phyloP scores from a whole-genome alignment of 2,888 invertebrate genomes.

The Polymixis lichenea region DNA sequence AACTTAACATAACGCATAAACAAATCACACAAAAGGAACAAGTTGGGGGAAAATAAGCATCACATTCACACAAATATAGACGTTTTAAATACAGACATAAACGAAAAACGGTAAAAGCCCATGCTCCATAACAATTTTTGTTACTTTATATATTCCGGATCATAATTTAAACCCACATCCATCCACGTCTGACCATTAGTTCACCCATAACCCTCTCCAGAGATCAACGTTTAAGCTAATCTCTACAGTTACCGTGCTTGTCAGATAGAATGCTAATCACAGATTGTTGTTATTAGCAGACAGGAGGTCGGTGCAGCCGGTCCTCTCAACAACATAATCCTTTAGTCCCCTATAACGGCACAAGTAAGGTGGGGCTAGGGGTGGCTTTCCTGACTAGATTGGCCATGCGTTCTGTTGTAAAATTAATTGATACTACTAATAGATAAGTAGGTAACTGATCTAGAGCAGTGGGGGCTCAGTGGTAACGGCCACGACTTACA shows the following conservation, averaged over 20 bases:
- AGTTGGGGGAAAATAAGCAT: too few species aligned
- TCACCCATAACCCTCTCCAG: neutral
- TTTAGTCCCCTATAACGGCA: conserved; percentile 19
- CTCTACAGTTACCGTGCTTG: neutral
- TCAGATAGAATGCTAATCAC: conserved; percentile 31
- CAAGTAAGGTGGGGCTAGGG: neutral
- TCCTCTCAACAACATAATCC: conserved; percentile 31
- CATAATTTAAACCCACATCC: neutral
- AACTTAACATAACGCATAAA: too few species aligned
- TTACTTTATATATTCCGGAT: neutral
- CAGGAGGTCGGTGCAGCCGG: conserved; percentile 14
- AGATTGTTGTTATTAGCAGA: conserved; percentile 20
- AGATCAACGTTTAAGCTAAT: conserved; percentile 4
- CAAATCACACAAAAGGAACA: neutral
- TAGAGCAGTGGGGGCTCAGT: neutral
- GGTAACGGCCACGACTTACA: too few species aligned
- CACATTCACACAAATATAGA: neutral
- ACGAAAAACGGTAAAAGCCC: neutral
- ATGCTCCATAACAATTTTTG: neutral
- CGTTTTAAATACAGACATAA: neutral
- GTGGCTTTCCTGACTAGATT: neutral
- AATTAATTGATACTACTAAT: neutral
- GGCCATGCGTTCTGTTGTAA: neutral
- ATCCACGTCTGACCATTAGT: neutral
- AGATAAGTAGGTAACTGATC: neutral